phyloP scores from a whole-genome alignment of 2,888 invertebrate species.

The Idaea biselata region DNA sequence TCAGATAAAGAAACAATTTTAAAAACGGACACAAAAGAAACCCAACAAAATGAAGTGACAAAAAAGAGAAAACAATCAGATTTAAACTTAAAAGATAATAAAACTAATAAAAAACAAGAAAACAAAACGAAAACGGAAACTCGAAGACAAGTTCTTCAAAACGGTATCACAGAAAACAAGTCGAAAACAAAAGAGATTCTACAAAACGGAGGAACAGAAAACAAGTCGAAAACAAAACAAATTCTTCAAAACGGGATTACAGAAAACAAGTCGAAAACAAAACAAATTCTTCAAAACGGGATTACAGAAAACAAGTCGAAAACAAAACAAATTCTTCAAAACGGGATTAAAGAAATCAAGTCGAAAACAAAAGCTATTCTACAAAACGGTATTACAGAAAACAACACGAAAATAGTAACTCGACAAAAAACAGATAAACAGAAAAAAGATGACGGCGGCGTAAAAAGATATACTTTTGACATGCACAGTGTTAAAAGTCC shows the following conservation, averaged over 20 bases:
- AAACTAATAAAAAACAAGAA: conserved; percentile 11
- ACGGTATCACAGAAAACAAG: neutral
- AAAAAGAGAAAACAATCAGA: conserved; percentile 6
- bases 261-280: conserved; percentile 13
- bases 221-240: conserved; percentile 7
- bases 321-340: conserved; percentile 13
- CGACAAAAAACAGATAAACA: conserved; percentile 44
- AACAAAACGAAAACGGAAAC: neutral
- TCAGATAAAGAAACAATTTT: conserved; percentile 8
- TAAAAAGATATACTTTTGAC: conserved; percentile 12
- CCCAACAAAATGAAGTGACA: conserved; percentile 5
- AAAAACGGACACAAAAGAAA: conserved; percentile 9
- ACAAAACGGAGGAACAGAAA: neutral
- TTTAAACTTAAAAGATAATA: conserved; percentile 16
- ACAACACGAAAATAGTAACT: too few relatives aligned
- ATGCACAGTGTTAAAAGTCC: neutral
- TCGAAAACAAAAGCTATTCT: conserved; percentile 14
- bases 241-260: neutral
- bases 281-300: conserved; percentile 3
- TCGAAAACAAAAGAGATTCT: neutral
- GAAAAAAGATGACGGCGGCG: conserved; percentile 16
- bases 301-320: conserved; percentile 4
- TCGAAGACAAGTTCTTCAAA: neutral
- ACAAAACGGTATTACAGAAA: neutral
- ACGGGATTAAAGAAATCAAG: neutral